phyloP scores from a whole-genome alignment of 2,888 invertebrate genomes.

The Nasonia oneida region DNA sequence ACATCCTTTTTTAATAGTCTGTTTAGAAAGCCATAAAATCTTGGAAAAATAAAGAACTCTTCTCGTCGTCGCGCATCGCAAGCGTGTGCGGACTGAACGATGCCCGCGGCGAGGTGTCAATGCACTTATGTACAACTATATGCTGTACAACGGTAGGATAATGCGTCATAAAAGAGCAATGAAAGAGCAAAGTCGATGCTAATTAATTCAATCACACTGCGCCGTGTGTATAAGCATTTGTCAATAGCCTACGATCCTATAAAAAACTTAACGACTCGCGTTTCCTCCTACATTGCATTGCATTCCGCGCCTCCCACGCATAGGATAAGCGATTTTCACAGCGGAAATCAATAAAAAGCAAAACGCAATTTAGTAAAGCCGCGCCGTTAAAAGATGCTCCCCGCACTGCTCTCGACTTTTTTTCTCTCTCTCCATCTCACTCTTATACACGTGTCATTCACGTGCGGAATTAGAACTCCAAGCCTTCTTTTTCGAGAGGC shows the following conservation, averaged over 20 bases:
- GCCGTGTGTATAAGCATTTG: too few relatives aligned
- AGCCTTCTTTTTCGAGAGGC: constrained; percentile 48
- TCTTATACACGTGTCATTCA: constrained; percentile 53
- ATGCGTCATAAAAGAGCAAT: neutral
- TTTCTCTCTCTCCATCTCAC: constrained; percentile 15
- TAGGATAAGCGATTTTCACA: neutral
- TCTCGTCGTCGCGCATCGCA: too few relatives aligned
- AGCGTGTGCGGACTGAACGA: neutral
- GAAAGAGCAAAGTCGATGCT: neutral
- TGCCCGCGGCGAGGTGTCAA: neutral
- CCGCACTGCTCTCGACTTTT: neutral
- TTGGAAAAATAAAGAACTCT: neutral
- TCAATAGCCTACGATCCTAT: too few relatives aligned
- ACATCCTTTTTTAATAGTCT: constrained; percentile 46
- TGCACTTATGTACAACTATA: neutral
- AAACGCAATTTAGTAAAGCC: constrained; percentile 13
- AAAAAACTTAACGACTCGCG: neutral
- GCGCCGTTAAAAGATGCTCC: constrained; percentile 13
- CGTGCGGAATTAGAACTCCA: constrained; percentile 54
- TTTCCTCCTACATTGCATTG: neutral
- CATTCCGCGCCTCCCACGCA: neutral
- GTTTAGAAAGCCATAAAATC: constrained; percentile 35
- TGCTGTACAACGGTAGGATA: neutral
- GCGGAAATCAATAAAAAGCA: constrained; percentile 48
- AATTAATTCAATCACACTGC: too few relatives aligned